Evolutionary conservation across 1,140 invertebrate species (phyloP).

Genomic region (Plodia interpunctella): DNA sequence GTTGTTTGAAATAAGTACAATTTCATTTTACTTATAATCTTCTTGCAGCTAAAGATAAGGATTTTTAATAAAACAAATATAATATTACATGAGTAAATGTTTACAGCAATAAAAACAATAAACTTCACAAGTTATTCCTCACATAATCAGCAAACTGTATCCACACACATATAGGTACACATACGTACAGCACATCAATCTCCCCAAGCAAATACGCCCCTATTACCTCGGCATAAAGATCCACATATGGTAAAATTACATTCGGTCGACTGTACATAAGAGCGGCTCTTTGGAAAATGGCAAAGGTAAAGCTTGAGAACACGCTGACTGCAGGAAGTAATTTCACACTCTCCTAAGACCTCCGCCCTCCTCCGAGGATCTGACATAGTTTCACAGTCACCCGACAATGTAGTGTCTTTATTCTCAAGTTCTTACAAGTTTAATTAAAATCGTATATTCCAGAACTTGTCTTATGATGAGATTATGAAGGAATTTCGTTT

Average conservation of each 20-base stretch:
- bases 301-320: not conserved
- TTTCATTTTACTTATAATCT: too few species aligned
- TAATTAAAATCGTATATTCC: slow-evolving; percentile 1
- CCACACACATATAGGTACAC: too few species aligned
- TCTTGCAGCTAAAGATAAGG: too few species aligned
- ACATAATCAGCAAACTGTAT: too few species aligned
- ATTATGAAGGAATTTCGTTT: not conserved
- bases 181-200: too few species aligned
- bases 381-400: slow-evolving; percentile 1
- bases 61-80: too few species aligned
- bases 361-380: not conserved
- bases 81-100: too few species aligned
- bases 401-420: not conserved
- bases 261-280: not conserved
- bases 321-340: not conserved
- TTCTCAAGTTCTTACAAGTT: not conserved
- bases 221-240: too few species aligned
- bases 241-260: not conserved
- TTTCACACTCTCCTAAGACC: not conserved
- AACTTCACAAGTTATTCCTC: too few species aligned
- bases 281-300: slow-evolving; percentile 1
- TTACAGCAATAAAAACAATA: too few species aligned
- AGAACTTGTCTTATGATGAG: not conserved
- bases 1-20: too few species aligned
- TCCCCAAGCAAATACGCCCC: too few species aligned